Evolutionary conservation across 2,888 invertebrate genomes (phyloP), one percentile per base, ranked within the genome.

Genomic region (Aphodius sticticus): DNA sequence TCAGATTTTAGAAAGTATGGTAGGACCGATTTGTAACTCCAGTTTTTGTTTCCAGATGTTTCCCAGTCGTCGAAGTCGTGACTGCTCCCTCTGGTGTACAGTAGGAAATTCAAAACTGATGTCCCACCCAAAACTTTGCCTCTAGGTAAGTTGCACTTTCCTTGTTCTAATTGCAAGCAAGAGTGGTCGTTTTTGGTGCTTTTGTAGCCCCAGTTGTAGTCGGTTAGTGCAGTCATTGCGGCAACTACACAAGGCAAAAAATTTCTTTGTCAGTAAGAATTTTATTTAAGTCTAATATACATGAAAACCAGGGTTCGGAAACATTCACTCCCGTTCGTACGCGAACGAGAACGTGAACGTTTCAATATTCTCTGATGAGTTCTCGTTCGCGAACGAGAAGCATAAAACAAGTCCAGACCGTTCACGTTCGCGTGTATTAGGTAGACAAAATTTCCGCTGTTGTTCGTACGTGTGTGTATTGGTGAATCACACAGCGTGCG

Each of bases 101-200:
- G 90, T 94, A 97, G 94, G 86, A 94, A 96, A 89, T 97, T 97
- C 6, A 96, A 93, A 6, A 96, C 93, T 37, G 96, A 96, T 2
- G 94, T 94, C 0, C 97, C 97, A 0, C 97, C 97, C 16, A 96
- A 87, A 0, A 94, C 95, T 86, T 94, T 95, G 0, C 97, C 97
- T 76, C 94, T 91, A 0, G 95, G 94, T 92, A 94, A 93, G 84
- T 92, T 93, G 85, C 95, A 88, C 38, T 84, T 83, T 53, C 53
- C 53, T 5, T 53, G 53, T 53, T 53, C 53, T 12, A 53, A 53
- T 53, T 12, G 0, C 15, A 84, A 71, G 91, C 90, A 53, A 9
- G 53, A 53, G 53, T 53, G 53, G 12, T 53, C 53, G 53, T 53
- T 53, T 53, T 53, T 53, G 9, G 53, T 12, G 12, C 53, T 53